Conservation (phyloP, 1,140 invertebrate species). For the Fopius arisanus region DNA sequence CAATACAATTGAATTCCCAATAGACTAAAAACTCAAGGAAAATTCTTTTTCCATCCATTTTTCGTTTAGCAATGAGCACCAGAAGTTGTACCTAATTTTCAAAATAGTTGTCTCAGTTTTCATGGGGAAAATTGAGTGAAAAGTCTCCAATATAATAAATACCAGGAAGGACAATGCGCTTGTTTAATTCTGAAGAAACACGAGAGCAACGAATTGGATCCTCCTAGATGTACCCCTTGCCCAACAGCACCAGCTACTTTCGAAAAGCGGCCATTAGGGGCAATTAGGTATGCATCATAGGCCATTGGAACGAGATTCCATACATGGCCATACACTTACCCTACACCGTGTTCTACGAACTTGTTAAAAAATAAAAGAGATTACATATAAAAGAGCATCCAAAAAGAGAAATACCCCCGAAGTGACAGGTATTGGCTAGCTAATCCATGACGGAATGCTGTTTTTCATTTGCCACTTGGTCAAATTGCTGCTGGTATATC, state of each 20-base stretch:
- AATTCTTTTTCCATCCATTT: too few relatives aligned
- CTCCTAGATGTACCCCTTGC: not conserved
- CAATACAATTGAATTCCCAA: too few relatives aligned
- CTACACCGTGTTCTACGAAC: not conserved
- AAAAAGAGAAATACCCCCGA: not conserved
- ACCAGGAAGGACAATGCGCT: not conserved
- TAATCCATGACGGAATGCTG: not conserved
- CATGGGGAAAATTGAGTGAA: too few relatives aligned
- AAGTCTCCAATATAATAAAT: too few relatives aligned
- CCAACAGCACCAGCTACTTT: conserved; percentile 37
- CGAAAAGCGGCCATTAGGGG: conserved; percentile 46
- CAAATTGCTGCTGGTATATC: not conserved
- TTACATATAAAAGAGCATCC: not conserved
- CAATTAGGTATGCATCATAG: conserved; percentile 52
- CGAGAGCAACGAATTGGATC: not conserved
- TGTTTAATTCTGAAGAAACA: conserved; percentile 1
- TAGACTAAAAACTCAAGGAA: too few relatives aligned
- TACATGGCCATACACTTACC: conserved; percentile 41
- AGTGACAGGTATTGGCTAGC: not conserved
- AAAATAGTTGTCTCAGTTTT: too few relatives aligned
- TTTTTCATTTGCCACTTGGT: not conserved
- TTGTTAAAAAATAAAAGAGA: conserved; percentile 5
- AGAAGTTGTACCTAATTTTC: too few relatives aligned
- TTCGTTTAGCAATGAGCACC: too few relatives aligned
- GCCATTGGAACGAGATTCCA: conserved; percentile 33